Evolutionary conservation across 2,113 vertebrate genomes (phyloP).

Genomic region (Cinclus mexicanus): DNA sequence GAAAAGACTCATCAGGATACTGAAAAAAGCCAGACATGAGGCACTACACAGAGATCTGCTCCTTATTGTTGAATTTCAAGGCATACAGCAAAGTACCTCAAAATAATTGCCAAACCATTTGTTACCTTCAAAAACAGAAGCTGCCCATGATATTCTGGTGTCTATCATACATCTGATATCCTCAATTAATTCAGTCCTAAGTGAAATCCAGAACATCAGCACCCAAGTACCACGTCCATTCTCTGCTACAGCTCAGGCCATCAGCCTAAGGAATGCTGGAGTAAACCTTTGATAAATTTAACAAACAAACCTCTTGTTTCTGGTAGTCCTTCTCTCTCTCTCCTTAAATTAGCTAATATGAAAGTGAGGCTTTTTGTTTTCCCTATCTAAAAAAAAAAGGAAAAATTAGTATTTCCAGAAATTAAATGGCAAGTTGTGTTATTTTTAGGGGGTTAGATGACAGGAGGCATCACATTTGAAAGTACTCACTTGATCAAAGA

Average conservation of each 20-base stretch:
- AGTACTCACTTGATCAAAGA: constrained; percentile 78
- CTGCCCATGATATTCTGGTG: neutral
- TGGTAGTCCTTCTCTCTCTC: neutral
- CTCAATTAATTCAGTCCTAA: neutral
- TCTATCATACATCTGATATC: neutral
- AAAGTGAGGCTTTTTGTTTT: constrained; percentile 20
- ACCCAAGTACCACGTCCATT: neutral
- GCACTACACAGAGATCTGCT: neutral
- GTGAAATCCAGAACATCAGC: neutral
- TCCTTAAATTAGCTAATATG: neutral
- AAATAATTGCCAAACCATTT: neutral
- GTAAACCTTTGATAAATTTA: neutral
- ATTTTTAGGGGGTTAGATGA: constrained; percentile 69
- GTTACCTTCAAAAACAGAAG: neutral
- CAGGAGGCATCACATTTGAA: constrained; percentile 71
- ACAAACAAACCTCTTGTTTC: neutral
- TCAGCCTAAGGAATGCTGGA: neutral
- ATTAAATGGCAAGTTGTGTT: constrained; percentile 66
- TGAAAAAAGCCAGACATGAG: constrained; percentile 16
- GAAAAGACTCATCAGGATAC: neutral
- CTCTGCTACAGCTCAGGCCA: neutral
- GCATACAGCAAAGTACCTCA: neutral
- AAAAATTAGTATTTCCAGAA: constrained; percentile 52
- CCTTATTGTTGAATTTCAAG: neutral
- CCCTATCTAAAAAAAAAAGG: neutral